Evolutionary conservation across 1,140 invertebrate species (phyloP), one percentile per base, ranked within the genome.

Genomic region (Nasonia vitripennis): DNA sequence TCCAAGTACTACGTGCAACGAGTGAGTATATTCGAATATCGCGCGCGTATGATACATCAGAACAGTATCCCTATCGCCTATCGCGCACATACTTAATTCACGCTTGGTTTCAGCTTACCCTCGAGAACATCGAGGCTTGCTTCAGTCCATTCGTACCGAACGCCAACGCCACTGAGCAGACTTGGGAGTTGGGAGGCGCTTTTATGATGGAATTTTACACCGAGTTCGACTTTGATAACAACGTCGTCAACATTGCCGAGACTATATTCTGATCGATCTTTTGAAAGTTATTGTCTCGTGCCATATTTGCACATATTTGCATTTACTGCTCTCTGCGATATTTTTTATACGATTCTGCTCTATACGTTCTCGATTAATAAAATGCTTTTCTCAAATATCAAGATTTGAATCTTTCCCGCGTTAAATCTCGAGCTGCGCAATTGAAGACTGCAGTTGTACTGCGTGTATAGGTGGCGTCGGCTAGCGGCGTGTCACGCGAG

Each of bases 1-100:
- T 95, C 95, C n/a, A 94, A 94, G 86, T 95, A 97, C 88, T 97
- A 97, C 91, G 92, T 96, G 78, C 91, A 97, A 14, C 93, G 92
- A 87, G 95, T 96, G 91, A 82, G 78, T 77, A 3, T 45, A 9
- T 45, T 55, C 51, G 17, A 55, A 55, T 62, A 62, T 62, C 41
- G 9, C 41, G 41, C 9, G 0, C 0, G 11, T 45, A 45, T 7
- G 6, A 45, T 45, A 45, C 41, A 45, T 45, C 41, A 10, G 7
- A 45, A 45, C 10, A 45, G 10, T 45, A 45, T 45, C 41, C 7
- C 41, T 10, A 45, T 45, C 41, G 10, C 7, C 9, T 70, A 70
- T 70, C 67, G n/a, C n/a, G n/a, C 27, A 31, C 14, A 45, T 55
- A 55, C 5, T 37, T 55, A 55, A 55, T 55, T 6, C 9, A 79